Percentiles rank a stretch among this genome's conserved stretches.
These are phyloP conservation scores for Orchestia grillus DNA, from an alignment of 1,140 invertebrate species.

Conservation along the genomic window DNA sequence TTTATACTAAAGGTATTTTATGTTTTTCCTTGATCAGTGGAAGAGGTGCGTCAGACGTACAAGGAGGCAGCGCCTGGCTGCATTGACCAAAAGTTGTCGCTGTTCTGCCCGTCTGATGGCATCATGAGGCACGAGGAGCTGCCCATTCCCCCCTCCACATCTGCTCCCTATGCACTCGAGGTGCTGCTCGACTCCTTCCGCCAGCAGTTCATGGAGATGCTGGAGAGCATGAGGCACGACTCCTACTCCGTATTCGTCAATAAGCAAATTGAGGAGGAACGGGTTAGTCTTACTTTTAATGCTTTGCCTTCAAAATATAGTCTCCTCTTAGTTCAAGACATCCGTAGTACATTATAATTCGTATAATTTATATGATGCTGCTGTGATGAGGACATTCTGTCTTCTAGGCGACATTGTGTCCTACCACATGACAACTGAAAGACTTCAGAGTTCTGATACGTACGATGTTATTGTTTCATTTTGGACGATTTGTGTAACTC, in stretches of 20 bases:
- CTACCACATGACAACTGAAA: not conserved
- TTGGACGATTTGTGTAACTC: not conserved
- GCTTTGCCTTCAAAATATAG: not conserved
- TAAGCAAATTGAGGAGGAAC: slow-evolving; percentile 85
- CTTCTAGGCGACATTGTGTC: not conserved
- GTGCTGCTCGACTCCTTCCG: slow-evolving; percentile 86
- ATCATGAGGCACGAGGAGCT: slow-evolving; percentile 81
- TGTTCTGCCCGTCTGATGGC: slow-evolving; percentile 75
- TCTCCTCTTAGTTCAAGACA: not conserved
- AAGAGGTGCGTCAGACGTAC: slow-evolving; percentile 69
- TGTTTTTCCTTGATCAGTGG: not conserved
- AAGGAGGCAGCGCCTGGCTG: slow-evolving; percentile 86
- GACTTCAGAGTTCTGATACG: not conserved
- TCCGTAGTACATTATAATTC: not conserved
- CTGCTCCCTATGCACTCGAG: slow-evolving; percentile 87
- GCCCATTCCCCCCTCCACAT: slow-evolving; percentile 73
- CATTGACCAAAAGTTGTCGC: slow-evolving; percentile 88
- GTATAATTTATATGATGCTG: not conserved
- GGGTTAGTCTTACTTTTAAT: slow-evolving; percentile 71
- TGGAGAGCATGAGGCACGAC: slow-evolving; percentile 85
- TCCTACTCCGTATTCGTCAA: slow-evolving; percentile 81
- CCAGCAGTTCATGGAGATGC: slow-evolving; percentile 85
- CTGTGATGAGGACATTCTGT: not conserved
- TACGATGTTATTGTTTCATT: not conserved
- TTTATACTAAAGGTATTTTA: not conserved